Evolutionary conservation across 23 tunicate genomes (phyloP).

Genomic region (Ascidia mentula): DNA sequence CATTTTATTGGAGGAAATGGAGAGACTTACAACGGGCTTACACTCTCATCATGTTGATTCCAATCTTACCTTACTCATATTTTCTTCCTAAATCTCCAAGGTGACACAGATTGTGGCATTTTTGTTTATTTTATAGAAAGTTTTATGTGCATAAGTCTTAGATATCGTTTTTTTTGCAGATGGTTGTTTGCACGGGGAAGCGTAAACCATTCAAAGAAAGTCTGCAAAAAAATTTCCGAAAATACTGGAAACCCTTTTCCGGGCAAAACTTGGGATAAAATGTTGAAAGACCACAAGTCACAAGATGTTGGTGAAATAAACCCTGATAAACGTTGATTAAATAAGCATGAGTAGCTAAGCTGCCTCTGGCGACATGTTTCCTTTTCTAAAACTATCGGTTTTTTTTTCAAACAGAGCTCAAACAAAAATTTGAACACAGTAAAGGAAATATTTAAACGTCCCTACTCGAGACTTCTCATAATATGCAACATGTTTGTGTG

Average conservation of each 20-base stretch:
- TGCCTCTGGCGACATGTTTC: no score
- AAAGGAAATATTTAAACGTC: conserved; percentile 1
- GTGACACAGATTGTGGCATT: neutral
- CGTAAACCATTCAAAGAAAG: neutral
- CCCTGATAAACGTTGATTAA: no score
- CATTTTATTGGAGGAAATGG: conserved; percentile 24
- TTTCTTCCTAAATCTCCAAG: conserved; percentile 36
- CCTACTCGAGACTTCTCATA: conserved; percentile 24
- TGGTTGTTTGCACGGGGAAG: conserved; percentile 15
- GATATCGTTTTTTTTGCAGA: conserved; percentile 2
- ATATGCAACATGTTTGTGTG: conserved; percentile 38
- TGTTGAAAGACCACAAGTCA: neutral
- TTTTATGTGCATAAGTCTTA: neutral
- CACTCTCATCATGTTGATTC: neutral
- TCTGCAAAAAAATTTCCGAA: conserved; percentile 11
- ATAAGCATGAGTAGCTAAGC: no score
- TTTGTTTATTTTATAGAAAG: neutral
- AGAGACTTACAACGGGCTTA: conserved; percentile 14
- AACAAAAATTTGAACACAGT: neutral
- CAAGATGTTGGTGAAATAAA: neutral
- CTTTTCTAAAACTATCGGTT: no score
- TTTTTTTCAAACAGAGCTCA: neutral
- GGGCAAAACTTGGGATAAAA: neutral
- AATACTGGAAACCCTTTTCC: neutral
- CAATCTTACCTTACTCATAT: conserved; percentile 9